Base-by-base conservation (phyloP, 2,113 vertebrate species). In the Corapipo altera region DNA sequence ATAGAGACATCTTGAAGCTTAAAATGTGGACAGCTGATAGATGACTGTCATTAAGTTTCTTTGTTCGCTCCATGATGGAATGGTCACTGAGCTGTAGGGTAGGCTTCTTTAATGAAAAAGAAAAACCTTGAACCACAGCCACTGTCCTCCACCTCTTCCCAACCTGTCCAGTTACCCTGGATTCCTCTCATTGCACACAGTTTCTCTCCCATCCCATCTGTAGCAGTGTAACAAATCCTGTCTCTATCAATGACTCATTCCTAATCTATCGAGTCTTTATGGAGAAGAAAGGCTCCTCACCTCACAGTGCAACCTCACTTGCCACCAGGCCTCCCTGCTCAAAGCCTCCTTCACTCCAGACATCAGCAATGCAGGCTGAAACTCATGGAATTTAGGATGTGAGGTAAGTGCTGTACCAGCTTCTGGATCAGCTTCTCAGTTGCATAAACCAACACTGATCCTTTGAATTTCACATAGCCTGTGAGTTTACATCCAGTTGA, bases 1-100 rank as follows among this genome's bases (percentile, higher is more conserved):
- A 95, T 93, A 96, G 88, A 78, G 65, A 91, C 87, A 91, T 97
- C 95, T 89, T 71, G 80, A 95, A 94, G 94, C 86, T 95, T 89
- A 67, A 93, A 95, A 92, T 43, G 89, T 52, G 62, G 78, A 85
- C 80, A 87, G 95, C 84, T 98, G 98, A 98, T 97, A 94, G 97
- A 98, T 98, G 97, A 95, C 85, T 95, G 84, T 90, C 97, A 98
- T 98, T 98, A 98, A 95, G 72, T 74, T 91, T 82, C 95, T 96
- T 86, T 96, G 92, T 96, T 96, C 97, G 27, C 52, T 93, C 78
- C 75, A 66, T 82, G 94, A 89, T 65, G 85, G 48, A 87, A 54
- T 8, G 88, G 88, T 75, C 19, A 54, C 70, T 66, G 80, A 96
- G 74, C 79, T 90, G 32, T 44, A 88, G 78, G 89, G 74, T 81